Base-by-base conservation (phyloP, 2,888 invertebrate species). In the Cyrtodaria siliqua region DNA sequence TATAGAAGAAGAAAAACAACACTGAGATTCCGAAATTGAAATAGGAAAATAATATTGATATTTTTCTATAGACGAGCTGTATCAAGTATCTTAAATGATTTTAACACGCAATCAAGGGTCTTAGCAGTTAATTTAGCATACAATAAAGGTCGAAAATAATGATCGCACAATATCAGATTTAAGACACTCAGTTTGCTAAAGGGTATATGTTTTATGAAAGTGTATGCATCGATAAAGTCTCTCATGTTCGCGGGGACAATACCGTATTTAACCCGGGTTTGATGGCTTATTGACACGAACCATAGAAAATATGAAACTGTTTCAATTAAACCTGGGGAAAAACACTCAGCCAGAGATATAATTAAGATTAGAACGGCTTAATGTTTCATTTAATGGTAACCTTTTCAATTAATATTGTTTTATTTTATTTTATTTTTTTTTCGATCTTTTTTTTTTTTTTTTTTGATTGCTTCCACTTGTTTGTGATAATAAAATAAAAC, bases 81-180 rank as follows among this genome's bases (percentile, higher is more conserved):
- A 44, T 44, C 44, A 16, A 44, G 16, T 44, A 20, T 44, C 52
- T 8, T 52, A 6, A 52, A 52, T 20, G 4, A 14, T 23, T 23
- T 12, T 23, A 52, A 23, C 71, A 71, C 71, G 71, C 40, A 26
- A 63, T 16, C 44, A 4, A 23, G 38, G 57, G 50, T 57, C 26
- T 33, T 38, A 27, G 18, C 53, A 52, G 55, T 38, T 53, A 64
- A 60, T 72, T 33, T 26, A 26, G 47, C n/a, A 42, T 55, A 60
- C 42, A 53, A 55, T 47, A 24, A 47, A 60, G 72, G 66, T 72
- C 72, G 49, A 29, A n/a, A n/a, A 38, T 72, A 47, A 55, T 64
- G 42, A 55, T 59, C 66, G 29, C 49, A 47, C 50, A 60, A 59
- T 72, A 66, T 72, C 66, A 49, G 47, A 72, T 72, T 64, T 50